Percentiles rank a stretch among this genome's conserved stretches.
phyloP scores from a whole-genome alignment of 2,888 invertebrate species.

The Pandemis cinnamomeana region DNA sequence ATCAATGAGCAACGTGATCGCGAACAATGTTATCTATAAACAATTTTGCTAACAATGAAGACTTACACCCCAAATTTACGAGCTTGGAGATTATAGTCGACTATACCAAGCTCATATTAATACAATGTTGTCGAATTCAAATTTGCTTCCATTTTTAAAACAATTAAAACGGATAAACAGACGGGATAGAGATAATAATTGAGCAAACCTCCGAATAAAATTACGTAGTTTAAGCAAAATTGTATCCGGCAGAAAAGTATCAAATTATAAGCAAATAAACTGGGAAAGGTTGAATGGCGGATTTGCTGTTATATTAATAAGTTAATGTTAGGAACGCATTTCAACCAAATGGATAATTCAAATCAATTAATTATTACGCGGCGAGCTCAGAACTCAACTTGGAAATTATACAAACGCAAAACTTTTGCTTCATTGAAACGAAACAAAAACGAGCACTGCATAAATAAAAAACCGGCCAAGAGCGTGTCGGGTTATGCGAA shows the following conservation, averaged over 20 bases:
- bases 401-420: constrained; percentile 1
- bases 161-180: not conserved
- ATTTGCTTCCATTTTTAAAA: too few species aligned
- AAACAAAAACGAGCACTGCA: not conserved
- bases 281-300: not conserved
- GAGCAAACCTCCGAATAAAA: not conserved
- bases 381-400: not conserved
- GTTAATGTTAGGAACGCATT: constrained; percentile 6
- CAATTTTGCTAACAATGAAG: constrained; percentile 51
- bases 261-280: not conserved
- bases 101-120: too few species aligned
- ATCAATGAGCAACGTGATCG: constrained; percentile 34
- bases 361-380: constrained; percentile 9
- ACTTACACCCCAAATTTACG: constrained; percentile 44
- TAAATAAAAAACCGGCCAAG: not conserved
- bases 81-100: constrained; percentile 32
- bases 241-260: not conserved
- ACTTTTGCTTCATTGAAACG: not conserved
- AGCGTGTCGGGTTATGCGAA: too few species aligned
- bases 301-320: constrained; percentile 13
- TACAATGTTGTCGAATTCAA: too few species aligned
- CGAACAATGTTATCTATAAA: constrained; percentile 54
- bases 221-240: not conserved
- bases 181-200: not conserved
- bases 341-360: constrained; percentile 7